Percentiles rank a stretch among this genome's conserved stretches.
Evolutionary conservation across 2,797 vertebrate species (phyloP).

Genomic region (Lacerta bilineata): DNA sequence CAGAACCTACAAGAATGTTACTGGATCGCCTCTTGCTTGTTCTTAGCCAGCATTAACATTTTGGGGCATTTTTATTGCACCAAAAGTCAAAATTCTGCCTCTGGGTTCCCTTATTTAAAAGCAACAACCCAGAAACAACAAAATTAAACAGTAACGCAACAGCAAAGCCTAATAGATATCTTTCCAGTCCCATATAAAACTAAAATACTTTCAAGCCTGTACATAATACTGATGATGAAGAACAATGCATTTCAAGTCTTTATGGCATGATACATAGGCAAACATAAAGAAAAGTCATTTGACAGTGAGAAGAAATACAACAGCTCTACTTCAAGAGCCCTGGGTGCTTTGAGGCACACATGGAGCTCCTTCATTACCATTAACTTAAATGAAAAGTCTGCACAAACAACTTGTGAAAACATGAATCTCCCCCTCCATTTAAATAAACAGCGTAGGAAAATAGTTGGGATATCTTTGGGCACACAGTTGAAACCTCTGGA

Average conservation of each 20-base stretch:
- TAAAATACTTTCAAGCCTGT: conserved; percentile 2
- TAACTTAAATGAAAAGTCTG: background rate
- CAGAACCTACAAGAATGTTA: background rate
- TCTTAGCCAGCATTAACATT: conserved; percentile 7
- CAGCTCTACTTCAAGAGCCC: conserved; percentile 2
- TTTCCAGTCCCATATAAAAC: accelerated
- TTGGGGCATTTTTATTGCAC: conserved; percentile 1
- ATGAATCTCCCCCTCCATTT: background rate
- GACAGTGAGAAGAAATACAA: background rate
- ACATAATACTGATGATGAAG: conserved; percentile 38
- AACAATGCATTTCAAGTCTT: conserved; percentile 45
- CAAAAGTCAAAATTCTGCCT: background rate
- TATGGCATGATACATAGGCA: conserved; percentile 24
- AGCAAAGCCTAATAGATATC: accelerated
- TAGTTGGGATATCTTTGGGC: background rate
- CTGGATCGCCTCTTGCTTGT: background rate
- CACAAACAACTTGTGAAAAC: background rate
- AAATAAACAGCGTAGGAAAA: background rate
- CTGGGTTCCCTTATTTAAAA: background rate
- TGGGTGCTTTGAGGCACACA: background rate
- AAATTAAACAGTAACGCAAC: background rate
- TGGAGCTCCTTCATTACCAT: background rate
- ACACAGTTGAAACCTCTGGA: background rate
- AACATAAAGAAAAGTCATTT: conserved; percentile 21
- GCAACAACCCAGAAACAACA: accelerated